These are phyloP conservation scores for Leguminivora glycinivorella DNA, from an alignment of 1,140 invertebrate species.

Conservation along the genomic window DNA sequence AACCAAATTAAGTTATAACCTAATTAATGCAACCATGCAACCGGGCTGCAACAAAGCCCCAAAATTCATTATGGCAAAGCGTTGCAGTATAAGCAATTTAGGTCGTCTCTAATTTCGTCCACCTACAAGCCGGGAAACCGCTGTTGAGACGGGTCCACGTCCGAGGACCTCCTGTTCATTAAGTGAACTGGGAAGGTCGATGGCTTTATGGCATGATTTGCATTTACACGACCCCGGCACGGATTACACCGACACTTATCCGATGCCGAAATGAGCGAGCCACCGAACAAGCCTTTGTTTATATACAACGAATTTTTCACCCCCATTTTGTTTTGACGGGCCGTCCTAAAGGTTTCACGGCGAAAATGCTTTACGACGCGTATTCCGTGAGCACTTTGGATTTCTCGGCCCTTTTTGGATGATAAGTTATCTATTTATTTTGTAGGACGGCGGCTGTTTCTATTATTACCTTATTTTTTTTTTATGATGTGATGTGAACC, in stretches of 20 bases:
- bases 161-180: slow-evolving; percentile 72
- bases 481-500: too few relatives aligned
- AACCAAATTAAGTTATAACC: slow-evolving; percentile 27
- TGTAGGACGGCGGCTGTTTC: not conserved
- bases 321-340: slow-evolving; percentile 72
- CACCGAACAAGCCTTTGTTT: slow-evolving; percentile 73
- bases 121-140: slow-evolving; percentile 49
- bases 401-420: slow-evolving; percentile 41
- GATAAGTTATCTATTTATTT: slow-evolving; percentile 32
- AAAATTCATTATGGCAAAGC: slow-evolving; percentile 28
- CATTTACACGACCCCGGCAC: slow-evolving; percentile 77
- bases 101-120: slow-evolving; percentile 60
- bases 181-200: slow-evolving; percentile 50
- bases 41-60: slow-evolving; percentile 25
- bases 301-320: slow-evolving; percentile 69
- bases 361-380: slow-evolving; percentile 51
- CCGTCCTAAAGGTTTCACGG: slow-evolving; percentile 51
- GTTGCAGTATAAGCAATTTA: slow-evolving; percentile 52
- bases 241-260: slow-evolving; percentile 76
- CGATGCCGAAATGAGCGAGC: slow-evolving; percentile 67
- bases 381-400: slow-evolving; percentile 34
- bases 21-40: slow-evolving; percentile 27
- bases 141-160: slow-evolving; percentile 63
- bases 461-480: not conserved
- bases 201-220: slow-evolving; percentile 77